Conservation (phyloP, 2,888 invertebrate genomes). For the Drosophila robusta region DNA sequence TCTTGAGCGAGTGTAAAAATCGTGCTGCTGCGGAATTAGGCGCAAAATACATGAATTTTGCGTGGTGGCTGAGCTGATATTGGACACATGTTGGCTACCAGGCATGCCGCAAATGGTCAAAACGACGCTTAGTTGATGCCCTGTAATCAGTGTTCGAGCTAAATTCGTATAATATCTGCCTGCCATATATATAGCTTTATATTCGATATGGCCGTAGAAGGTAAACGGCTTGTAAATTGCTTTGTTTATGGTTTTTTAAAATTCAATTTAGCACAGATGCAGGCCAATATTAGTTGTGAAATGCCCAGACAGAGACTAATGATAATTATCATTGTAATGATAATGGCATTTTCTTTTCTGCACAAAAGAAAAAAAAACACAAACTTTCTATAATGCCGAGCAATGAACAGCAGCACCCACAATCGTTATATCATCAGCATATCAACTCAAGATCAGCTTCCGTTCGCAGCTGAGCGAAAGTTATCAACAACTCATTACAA, state of each 20-base stretch:
- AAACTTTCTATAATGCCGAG: slow-evolving; percentile 61
- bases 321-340: slow-evolving; percentile 49
- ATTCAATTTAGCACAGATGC: slow-evolving; percentile 63
- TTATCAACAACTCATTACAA: slow-evolving; percentile 69
- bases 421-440: slow-evolving; percentile 64
- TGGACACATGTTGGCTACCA: slow-evolving; percentile 32
- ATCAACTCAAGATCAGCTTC: slow-evolving; percentile 54
- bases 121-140: slow-evolving; percentile 18
- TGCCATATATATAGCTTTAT: background rate
- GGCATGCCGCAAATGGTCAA: slow-evolving; percentile 44
- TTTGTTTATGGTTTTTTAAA: slow-evolving; percentile 53
- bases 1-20: too few species aligned
- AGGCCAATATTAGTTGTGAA: slow-evolving; percentile 18
- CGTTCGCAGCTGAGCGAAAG: slow-evolving; percentile 61
- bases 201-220: slow-evolving; percentile 56
- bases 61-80: slow-evolving; percentile 51
- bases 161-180: slow-evolving; percentile 25
- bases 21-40: slow-evolving; percentile 27
- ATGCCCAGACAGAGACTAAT: slow-evolving; percentile 25
- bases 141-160: slow-evolving; percentile 37
- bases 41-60: slow-evolving; percentile 40
- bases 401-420: slow-evolving; percentile 52
- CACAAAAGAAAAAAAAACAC: background rate
- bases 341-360: slow-evolving; percentile 26
- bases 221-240: slow-evolving; percentile 45